Percentiles rank a stretch among this genome's conserved stretches.
Evolutionary conservation across 2,888 invertebrate genomes (phyloP).

Genomic region (Aleiodes leptofemur): DNA sequence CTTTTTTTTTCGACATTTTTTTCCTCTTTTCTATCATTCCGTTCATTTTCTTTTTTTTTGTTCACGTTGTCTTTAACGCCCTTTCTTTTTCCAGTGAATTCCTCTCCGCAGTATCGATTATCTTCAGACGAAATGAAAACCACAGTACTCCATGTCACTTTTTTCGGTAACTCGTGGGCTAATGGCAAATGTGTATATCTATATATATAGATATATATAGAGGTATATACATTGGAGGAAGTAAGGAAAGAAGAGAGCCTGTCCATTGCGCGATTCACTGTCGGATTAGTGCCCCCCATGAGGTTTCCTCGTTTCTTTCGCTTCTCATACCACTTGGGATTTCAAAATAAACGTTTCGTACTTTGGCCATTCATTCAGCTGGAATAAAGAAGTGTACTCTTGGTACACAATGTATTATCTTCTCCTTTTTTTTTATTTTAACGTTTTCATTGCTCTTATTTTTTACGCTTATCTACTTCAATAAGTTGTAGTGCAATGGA

Average conservation of each 20-base stretch:
- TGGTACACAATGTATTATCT: conserved; percentile 36
- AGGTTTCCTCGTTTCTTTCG: neutral
- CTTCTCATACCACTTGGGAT: conserved; percentile 23
- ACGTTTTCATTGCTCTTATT: neutral
- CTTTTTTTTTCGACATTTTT: conserved; percentile 29
- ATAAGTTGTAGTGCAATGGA: conserved; percentile 14
- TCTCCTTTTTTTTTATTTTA: conserved; percentile 14
- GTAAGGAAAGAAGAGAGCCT: conserved; percentile 22
- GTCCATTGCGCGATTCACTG: conserved; percentile 31
- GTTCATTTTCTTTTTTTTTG: conserved; percentile 7
- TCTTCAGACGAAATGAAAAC: conserved; percentile 19
- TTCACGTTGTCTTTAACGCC: neutral
- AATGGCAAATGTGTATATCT: neutral
- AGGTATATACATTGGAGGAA: neutral
- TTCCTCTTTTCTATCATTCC: conserved; percentile 27
- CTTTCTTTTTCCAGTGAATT: neutral
- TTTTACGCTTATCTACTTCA: neutral
- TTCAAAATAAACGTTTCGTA: conserved; percentile 45
- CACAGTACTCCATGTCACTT: conserved; percentile 10
- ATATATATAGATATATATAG: neutral
- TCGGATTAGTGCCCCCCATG: conserved; percentile 34
- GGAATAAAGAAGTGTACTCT: conserved; percentile 34
- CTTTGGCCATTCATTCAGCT: conserved; percentile 41
- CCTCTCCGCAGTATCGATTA: conserved; percentile 55
- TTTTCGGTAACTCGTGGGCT: conserved; percentile 16